Conservation (phyloP, 2,888 invertebrate genomes). For the Xylota sylvarum region DNA sequence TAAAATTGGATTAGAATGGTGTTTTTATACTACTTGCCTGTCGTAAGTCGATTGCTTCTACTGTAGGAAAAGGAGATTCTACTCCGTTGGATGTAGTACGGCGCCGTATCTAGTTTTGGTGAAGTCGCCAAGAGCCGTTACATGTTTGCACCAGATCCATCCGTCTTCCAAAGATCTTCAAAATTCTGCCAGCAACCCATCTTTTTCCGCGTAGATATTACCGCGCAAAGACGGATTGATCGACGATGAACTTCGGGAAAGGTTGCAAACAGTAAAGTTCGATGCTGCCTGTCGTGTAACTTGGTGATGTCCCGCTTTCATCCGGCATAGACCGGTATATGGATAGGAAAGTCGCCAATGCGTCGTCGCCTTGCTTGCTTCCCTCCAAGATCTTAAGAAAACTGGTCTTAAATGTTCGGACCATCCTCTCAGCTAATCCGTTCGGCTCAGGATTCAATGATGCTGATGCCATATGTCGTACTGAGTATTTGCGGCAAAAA, state of each 20-base stretch:
- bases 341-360: slow-evolving; percentile 8
- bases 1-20: no score
- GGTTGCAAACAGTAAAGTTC: no score
- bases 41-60: neutral
- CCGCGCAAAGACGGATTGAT: no score
- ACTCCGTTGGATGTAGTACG: neutral
- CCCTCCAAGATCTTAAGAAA: neutral
- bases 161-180: no score
- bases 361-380: neutral
- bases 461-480: slow-evolving; percentile 77
- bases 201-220: no score
- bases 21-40: neutral
- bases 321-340: slow-evolving; percentile 32
- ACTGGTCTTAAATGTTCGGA: slow-evolving; percentile 8
- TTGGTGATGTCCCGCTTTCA: no score
- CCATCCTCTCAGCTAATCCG: slow-evolving; percentile 77
- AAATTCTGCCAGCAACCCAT: no score
- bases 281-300: no score
- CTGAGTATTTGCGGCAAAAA: slow-evolving; percentile 74
- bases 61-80: neutral
- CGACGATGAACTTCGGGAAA: no score
- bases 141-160: no score
- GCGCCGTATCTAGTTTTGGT: neutral
- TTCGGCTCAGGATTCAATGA: slow-evolving; percentile 76
- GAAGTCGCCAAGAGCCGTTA: neutral